phyloP scores from a whole-genome alignment of 2,113 vertebrate species.

The Myxocyprinus asiaticus region DNA sequence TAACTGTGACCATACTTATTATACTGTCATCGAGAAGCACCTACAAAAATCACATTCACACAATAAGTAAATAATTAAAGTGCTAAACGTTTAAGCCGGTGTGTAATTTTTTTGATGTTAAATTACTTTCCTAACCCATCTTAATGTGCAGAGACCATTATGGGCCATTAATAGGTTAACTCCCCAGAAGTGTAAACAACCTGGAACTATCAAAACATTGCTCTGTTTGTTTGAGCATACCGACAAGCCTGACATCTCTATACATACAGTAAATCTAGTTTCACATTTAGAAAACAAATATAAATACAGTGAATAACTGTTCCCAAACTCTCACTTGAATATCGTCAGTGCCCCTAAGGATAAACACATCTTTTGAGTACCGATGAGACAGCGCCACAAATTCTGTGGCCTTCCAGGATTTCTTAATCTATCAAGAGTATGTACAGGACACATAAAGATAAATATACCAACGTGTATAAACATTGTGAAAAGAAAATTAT shows the following conservation, averaged over 20 bases:
- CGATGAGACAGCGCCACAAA: conserved; percentile 77
- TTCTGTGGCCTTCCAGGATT: conserved; percentile 80
- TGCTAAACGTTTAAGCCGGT: too few relatives aligned
- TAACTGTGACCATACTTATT: conserved; percentile 77
- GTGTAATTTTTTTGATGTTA: too few relatives aligned
- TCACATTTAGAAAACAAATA: too few relatives aligned
- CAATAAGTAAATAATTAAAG: background rate
- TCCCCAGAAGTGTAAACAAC: too few relatives aligned
- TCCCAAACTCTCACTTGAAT: conserved; percentile 73
- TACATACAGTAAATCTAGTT: too few relatives aligned
- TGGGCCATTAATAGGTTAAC: too few relatives aligned
- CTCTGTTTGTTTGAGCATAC: too few relatives aligned
- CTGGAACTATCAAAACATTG: too few relatives aligned
- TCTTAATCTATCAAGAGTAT: conserved; percentile 71
- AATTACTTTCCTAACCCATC: too few relatives aligned
- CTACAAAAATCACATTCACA: conserved; percentile 60
- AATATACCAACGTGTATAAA: background rate
- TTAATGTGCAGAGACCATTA: too few relatives aligned
- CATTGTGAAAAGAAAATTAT: background rate
- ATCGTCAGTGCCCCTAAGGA: conserved; percentile 82
- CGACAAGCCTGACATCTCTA: too few relatives aligned
- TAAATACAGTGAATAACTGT: too few relatives aligned
- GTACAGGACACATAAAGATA: background rate
- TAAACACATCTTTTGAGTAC: conserved; percentile 79
- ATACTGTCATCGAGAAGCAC: conserved; percentile 81